Evolutionary conservation across 2,113 vertebrate genomes (phyloP).

Genomic region (Oryzias curvinotus): DNA sequence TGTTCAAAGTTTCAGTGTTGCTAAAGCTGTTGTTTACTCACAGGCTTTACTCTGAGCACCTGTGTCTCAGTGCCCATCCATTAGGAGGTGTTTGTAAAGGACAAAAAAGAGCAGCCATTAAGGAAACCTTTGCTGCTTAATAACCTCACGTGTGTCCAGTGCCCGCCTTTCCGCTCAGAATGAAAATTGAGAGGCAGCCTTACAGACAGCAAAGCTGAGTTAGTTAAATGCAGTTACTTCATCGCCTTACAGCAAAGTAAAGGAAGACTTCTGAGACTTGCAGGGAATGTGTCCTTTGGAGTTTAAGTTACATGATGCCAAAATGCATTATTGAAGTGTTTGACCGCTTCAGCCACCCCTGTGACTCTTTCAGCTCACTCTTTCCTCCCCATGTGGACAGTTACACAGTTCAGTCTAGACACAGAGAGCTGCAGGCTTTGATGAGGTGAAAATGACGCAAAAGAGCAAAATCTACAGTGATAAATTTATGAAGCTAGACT

Average conservation of each 20-base stretch:
- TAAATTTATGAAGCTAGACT: neutral
- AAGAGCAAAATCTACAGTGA: conserved; percentile 16
- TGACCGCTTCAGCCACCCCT: conserved; percentile 28
- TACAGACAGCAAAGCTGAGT: conserved; percentile 54
- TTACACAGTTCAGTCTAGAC: conserved; percentile 14
- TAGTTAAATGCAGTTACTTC: conserved; percentile 62
- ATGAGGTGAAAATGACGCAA: conserved; percentile 7
- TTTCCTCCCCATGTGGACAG: conserved; percentile 12
- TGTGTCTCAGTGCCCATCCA: conserved; percentile 32
- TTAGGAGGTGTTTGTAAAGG: conserved; percentile 22
- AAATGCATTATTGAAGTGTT: conserved; percentile 69
- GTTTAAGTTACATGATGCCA: conserved; percentile 63
- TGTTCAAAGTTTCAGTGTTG: conserved; percentile 56
- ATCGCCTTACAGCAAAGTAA: conserved; percentile 68
- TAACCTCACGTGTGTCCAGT: conserved; percentile 36
- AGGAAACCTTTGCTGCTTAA: conserved; percentile 48
- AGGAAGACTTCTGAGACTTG: conserved; percentile 31
- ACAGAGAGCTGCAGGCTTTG: conserved; percentile 2
- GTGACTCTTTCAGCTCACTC: conserved; percentile 22
- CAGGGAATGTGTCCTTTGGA: conserved; percentile 56
- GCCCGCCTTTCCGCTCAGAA: conserved; percentile 44
- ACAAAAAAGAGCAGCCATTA: conserved; percentile 7
- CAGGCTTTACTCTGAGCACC: conserved; percentile 29
- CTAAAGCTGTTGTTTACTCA: conserved; percentile 48
- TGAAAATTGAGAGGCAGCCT: conserved; percentile 59